Evolutionary conservation across 2,797 vertebrate species (phyloP).

Genomic region (Fratercula arctica): DNA sequence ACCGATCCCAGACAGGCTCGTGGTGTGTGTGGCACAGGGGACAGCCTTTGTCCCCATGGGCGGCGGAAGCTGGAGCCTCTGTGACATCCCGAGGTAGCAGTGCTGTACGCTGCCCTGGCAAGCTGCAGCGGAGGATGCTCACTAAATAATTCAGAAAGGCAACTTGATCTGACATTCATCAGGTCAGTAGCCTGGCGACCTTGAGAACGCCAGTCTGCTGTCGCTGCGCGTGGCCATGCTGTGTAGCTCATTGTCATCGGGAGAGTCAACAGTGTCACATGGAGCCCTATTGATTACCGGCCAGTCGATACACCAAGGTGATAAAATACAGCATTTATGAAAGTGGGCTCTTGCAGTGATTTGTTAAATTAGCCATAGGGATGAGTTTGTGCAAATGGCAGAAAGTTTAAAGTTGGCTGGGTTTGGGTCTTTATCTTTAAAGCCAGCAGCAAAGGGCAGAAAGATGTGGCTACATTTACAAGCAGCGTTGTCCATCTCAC

Average conservation of each 20-base stretch:
- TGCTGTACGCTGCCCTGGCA: background rate
- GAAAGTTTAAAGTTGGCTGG: background rate
- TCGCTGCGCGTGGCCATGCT: background rate
- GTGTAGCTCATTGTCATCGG: background rate
- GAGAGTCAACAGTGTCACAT: background rate
- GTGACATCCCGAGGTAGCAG: background rate
- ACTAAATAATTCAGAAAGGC: conserved; percentile 68
- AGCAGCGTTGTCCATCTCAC: background rate
- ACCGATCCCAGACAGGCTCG: accelerated
- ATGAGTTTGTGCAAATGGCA: background rate
- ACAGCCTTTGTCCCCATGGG: background rate
- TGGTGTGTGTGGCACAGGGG: accelerated
- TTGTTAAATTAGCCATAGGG: background rate
- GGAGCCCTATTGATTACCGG: background rate
- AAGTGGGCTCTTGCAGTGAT: background rate
- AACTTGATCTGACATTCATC: conserved; percentile 55
- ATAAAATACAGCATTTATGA: background rate
- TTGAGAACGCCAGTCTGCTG: background rate
- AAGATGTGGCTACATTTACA: background rate
- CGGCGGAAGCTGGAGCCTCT: background rate
- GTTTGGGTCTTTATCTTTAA: background rate
- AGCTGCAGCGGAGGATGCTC: conserved; percentile 12
- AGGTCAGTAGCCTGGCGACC: conserved; percentile 36
- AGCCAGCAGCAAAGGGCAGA: background rate
- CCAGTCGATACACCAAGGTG: background rate